A percentile compares a stretch with the other conserved stretches of the same genome.
phyloP scores from a whole-genome alignment of 2,113 vertebrate species.

The Lophotis ruficrista region DNA sequence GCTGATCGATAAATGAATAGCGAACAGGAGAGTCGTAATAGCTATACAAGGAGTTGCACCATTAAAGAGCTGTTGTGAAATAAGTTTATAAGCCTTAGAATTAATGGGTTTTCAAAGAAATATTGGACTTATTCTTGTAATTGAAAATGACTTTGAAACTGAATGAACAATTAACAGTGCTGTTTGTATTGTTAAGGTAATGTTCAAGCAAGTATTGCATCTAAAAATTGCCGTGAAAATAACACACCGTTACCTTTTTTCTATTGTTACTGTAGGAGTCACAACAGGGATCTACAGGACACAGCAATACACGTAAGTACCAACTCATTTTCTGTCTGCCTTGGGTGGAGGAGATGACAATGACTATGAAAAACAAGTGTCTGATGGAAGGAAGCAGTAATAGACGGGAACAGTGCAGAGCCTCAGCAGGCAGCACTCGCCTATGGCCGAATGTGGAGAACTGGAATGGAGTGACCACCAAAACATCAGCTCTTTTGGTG shows the following conservation, averaged over 20 bases:
- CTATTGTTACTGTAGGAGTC: constrained; percentile 78
- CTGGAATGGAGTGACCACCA: background rate
- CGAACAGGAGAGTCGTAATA: background rate
- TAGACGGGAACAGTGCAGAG: background rate
- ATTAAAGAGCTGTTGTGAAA: constrained; percentile 12
- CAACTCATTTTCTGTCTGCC: background rate
- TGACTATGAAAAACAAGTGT: background rate
- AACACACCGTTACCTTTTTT: constrained; percentile 54
- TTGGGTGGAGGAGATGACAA: background rate
- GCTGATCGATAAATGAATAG: constrained; percentile 42
- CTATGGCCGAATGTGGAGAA: background rate
- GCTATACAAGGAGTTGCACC: constrained; percentile 5
- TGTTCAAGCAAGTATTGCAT: background rate
- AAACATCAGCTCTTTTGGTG: background rate
- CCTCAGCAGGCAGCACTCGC: background rate
- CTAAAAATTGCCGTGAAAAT: constrained; percentile 41
- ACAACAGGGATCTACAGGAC: constrained; percentile 77
- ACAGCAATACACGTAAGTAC: constrained; percentile 88
- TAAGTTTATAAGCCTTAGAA: constrained; percentile 26
- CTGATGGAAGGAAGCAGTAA: background rate
- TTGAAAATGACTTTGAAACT: constrained; percentile 29
- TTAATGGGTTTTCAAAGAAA: constrained; percentile 36
- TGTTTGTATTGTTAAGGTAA: constrained; percentile 7
- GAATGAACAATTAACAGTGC: background rate
- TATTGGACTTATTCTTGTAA: constrained; percentile 13